Evolutionary conservation across 2,888 invertebrate genomes (phyloP).

Genomic region (Ochropleura leucogaster): DNA sequence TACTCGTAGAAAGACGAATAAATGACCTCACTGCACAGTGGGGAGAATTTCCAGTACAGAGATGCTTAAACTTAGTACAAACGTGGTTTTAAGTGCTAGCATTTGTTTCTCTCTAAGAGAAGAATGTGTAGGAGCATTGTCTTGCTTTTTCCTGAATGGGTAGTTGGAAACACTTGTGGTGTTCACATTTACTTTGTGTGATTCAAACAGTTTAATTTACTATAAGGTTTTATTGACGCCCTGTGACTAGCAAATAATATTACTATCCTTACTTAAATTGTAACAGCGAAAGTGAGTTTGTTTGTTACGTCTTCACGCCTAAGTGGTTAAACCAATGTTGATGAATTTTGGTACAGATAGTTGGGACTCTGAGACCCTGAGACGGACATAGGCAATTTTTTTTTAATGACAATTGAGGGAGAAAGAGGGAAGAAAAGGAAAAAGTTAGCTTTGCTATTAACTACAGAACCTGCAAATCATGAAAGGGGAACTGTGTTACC

Average conservation of each 20-base stretch:
- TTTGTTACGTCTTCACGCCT: too few relatives aligned
- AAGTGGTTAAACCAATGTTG: too few relatives aligned
- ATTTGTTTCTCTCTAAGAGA: slow-evolving; percentile 15
- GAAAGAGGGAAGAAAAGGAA: too few relatives aligned
- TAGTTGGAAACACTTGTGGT: slow-evolving; percentile 17
- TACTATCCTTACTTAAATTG: neutral
- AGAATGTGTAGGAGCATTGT: neutral
- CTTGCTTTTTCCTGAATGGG: slow-evolving; percentile 6
- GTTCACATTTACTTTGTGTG: neutral
- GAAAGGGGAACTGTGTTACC: too few relatives aligned
- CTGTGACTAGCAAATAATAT: neutral
- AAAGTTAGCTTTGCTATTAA: too few relatives aligned
- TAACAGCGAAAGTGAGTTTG: too few relatives aligned
- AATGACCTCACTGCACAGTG: slow-evolving; percentile 16
- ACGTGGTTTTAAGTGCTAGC: slow-evolving; percentile 10
- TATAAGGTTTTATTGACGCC: neutral
- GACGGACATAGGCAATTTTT: too few relatives aligned
- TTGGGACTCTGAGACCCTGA: too few relatives aligned
- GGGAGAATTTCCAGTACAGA: neutral
- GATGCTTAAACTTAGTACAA: slow-evolving; percentile 7
- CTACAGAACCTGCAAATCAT: too few relatives aligned
- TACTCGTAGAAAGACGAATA: neutral
- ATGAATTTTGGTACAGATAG: too few relatives aligned
- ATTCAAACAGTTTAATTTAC: slow-evolving; percentile 2
- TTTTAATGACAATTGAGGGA: too few relatives aligned